Conservation (phyloP, 2,113 vertebrate genomes). For the Phylloscopus trochilus region DNA sequence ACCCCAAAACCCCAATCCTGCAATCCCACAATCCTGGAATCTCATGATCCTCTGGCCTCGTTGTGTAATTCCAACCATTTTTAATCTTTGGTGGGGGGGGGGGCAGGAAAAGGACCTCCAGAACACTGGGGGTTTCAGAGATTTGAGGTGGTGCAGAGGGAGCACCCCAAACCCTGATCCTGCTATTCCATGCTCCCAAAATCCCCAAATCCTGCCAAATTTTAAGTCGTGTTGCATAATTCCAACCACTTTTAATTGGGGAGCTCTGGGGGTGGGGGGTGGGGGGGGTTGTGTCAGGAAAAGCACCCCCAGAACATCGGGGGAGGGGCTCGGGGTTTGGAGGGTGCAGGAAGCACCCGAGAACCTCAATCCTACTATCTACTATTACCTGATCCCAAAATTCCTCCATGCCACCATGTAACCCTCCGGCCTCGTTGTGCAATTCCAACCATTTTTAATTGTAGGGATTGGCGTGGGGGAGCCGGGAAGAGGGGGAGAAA, state of each 20-base stretch:
- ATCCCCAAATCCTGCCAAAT: not conserved
- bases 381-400: not conserved
- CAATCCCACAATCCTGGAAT: not conserved
- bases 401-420: not conserved
- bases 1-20: not conserved
- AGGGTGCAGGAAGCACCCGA: not conserved
- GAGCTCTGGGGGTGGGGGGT: too few relatives aligned
- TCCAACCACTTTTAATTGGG: not conserved
- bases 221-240: not conserved
- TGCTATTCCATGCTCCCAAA: not conserved
- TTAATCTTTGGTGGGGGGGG: not conserved
- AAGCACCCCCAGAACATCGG: not conserved
- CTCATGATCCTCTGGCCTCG: rapidly evolving
- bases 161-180: not conserved
- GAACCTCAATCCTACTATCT: not conserved
- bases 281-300: too few relatives aligned
- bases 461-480: not conserved
- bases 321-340: too few relatives aligned
- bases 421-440: not conserved
- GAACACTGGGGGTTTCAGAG: not conserved
- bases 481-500: too few relatives aligned
- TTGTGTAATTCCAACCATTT: not conserved
- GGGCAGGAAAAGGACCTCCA: not conserved
- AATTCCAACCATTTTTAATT: not conserved
- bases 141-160: not conserved